Conservation (phyloP, 2,797 vertebrate genomes). For the Bradypodion ventrale region DNA sequence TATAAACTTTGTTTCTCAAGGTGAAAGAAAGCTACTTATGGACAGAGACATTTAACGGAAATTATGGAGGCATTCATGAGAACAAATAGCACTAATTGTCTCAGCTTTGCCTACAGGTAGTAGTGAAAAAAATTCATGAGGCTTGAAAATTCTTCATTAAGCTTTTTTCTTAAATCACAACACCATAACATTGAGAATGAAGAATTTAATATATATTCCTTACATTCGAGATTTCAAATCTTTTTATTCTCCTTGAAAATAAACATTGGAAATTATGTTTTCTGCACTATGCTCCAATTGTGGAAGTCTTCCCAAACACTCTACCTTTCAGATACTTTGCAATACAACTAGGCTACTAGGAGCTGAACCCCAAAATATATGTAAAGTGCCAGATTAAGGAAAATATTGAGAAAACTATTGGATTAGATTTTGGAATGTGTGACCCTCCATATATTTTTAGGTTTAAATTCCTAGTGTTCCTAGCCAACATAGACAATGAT, state of each 20-base stretch:
- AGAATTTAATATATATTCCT: too few relatives aligned
- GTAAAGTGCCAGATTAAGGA: background rate
- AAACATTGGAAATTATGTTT: background rate
- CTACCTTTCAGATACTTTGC: background rate
- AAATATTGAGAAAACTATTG: background rate
- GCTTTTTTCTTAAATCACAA: too few relatives aligned
- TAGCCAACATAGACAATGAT: background rate
- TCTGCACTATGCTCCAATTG: background rate
- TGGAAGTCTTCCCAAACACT: background rate
- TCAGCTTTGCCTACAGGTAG: too few relatives aligned
- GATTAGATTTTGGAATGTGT: background rate
- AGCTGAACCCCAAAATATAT: background rate
- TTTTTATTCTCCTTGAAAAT: background rate
- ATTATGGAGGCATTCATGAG: too few relatives aligned
- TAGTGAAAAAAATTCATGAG: too few relatives aligned
- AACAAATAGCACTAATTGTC: too few relatives aligned
- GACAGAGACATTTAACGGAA: too few relatives aligned
- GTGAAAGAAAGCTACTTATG: too few relatives aligned
- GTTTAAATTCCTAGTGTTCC: background rate
- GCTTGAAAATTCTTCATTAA: too few relatives aligned
- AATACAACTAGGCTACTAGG: background rate
- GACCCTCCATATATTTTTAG: background rate
- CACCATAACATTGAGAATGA: too few relatives aligned
- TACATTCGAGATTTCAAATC: background rate
- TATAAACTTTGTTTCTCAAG: too few relatives aligned